Percentiles rank a stretch among this genome's conserved stretches.
Conservation (phyloP, 2,113 vertebrate species). For the Ciconia boyciana region DNA sequence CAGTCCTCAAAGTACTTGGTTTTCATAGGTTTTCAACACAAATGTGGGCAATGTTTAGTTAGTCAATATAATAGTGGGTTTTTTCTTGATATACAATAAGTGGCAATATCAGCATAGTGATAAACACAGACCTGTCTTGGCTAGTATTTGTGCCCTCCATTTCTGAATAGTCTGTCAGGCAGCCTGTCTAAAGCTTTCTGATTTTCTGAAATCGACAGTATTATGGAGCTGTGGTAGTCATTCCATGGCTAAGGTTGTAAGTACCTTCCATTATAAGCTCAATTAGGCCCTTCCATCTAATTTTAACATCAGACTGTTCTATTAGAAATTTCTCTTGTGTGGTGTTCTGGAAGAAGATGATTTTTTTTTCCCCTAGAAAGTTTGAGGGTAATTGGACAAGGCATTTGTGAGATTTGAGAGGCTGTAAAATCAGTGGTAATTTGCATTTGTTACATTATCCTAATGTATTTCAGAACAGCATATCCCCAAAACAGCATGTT, state of each 20-base stretch:
- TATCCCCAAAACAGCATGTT: conserved; percentile 41
- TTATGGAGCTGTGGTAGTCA: background rate
- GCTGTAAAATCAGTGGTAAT: conserved; percentile 53
- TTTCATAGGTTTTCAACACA: background rate
- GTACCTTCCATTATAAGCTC: conserved; percentile 43
- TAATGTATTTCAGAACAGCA: conserved; percentile 44
- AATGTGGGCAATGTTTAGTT: background rate
- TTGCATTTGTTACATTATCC: conserved; percentile 58
- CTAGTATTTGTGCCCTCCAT: background rate
- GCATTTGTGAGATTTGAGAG: conserved; percentile 52
- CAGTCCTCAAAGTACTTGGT: background rate
- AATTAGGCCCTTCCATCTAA: conserved; percentile 36
- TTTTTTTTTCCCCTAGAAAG: background rate
- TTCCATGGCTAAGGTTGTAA: conserved; percentile 8
- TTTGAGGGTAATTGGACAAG: conserved; percentile 50
- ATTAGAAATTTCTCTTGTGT: conserved; percentile 43
- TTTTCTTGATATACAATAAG: background rate
- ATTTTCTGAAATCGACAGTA: background rate
- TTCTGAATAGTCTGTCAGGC: background rate
- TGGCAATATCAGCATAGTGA: background rate
- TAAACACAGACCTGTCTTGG: background rate
- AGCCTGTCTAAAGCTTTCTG: background rate
- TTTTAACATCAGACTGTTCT: conserved; percentile 35
- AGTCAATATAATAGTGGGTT: background rate
- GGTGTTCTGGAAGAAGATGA: background rate